These are phyloP conservation scores for Epinotia demarniana DNA, from an alignment of 2,888 invertebrate genomes.

Conservation along the genomic window DNA sequence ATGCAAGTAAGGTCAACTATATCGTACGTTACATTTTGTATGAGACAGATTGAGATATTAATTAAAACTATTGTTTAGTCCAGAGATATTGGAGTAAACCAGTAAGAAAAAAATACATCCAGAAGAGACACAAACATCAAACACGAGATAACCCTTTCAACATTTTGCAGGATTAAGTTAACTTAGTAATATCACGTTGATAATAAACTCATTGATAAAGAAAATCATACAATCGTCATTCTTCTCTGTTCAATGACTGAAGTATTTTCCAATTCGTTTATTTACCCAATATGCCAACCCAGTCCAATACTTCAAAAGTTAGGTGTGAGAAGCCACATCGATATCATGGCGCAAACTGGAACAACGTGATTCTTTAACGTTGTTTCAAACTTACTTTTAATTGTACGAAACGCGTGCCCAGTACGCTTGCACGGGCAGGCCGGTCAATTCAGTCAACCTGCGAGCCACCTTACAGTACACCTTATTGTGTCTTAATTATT, in stretches of 20 bases:
- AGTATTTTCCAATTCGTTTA: not conserved
- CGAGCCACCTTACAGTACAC: conserved; percentile 15
- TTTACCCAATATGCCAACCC: not conserved
- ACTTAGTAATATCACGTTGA: not conserved
- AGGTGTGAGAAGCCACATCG: conserved; percentile 12
- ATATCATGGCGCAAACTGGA: conserved; percentile 14
- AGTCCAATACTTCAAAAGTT: not conserved
- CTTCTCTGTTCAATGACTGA: not conserved
- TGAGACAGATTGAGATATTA: not conserved
- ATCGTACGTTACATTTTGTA: not conserved
- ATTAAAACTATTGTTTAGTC: not conserved
- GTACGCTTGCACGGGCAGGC: conserved; percentile 50
- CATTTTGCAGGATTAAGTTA: too few species aligned
- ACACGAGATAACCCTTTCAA: too few species aligned
- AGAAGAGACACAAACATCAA: not conserved
- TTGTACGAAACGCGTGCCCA: conserved; percentile 56
- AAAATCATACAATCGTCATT: not conserved
- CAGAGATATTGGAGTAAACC: not conserved
- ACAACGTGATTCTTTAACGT: conserved; percentile 16
- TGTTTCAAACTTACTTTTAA: conserved; percentile 50
- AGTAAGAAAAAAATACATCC: not conserved
- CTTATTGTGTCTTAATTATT: conserved; percentile 9
- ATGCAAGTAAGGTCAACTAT: not conserved
- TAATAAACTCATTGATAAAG: not conserved
- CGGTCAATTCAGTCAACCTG: conserved; percentile 18